Evolutionary conservation across 2,797 vertebrate genomes (phyloP), one percentile per base, ranked within the genome.

Genomic region (Masticophis lateralis): DNA sequence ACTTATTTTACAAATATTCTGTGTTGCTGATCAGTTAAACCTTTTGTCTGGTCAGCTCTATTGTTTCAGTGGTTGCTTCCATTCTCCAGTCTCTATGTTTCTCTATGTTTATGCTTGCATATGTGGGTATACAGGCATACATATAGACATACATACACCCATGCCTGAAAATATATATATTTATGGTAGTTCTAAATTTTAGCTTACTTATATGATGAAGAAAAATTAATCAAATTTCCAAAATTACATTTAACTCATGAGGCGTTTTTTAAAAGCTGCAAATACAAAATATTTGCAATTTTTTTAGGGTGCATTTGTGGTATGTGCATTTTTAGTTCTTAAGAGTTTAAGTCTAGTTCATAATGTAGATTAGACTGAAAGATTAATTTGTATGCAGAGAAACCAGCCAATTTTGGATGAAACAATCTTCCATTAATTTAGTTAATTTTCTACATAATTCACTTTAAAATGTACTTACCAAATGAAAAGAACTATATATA

Each of bases 191-290:
- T 95, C 88, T 69, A 93, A n/a, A 92, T 56, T 94, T 94, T 47
- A 83, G 94, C 83, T 88, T 88, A 90, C 60, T 37, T 74, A 90
- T 86, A 92, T 63, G 89, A 91, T 92, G 20, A 93, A 59, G 92
- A 95, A 63, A 89, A 66, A 79, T 0, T 32, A 89, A 37, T 47
- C 5, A 94, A 90, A 43, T 59, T 92, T 96, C 93, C 20, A 92
- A 8, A 93, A 92, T 93, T 87, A 87, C 27, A 79, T 60, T 27
- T 90, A 87, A 69, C 28, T 22, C 79, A 14, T 22, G 6, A 28
- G 32, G 86, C 25, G 53, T 86, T 90, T 88, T 63, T 63, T 22
- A 90, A 95, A 94, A 94, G 90, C 92, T 47, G 20, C 10, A 25
- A 10, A 28, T 57, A 92, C 93, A 55, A 55, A 43, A 56, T 13